phyloP scores from a whole-genome alignment of 2,888 invertebrate species.

The Podabrus alpinus region DNA sequence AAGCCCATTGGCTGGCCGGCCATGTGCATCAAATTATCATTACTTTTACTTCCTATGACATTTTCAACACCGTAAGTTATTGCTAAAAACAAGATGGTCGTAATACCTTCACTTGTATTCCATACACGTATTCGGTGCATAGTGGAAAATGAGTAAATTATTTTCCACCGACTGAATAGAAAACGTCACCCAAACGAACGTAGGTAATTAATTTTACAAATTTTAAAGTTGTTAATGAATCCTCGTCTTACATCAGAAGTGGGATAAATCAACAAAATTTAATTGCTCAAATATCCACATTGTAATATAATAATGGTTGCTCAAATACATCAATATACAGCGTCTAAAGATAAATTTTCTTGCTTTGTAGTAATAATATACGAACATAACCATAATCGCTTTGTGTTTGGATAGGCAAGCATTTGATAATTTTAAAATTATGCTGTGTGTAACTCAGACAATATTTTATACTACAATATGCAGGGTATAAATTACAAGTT shows the following conservation, averaged over 20 bases:
- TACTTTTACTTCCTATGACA: constrained; percentile 37
- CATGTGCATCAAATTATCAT: constrained; percentile 37
- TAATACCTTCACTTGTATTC: constrained; percentile 16
- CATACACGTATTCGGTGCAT: constrained; percentile 25
- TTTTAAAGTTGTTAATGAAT: background rate
- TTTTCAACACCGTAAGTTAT: constrained; percentile 32
- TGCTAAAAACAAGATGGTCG: constrained; percentile 4
- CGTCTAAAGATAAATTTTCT: background rate
- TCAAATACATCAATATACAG: background rate
- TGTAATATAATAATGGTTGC: background rate
- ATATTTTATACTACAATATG: background rate
- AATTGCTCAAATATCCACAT: background rate
- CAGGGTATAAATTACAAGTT: background rate
- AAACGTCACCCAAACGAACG: background rate
- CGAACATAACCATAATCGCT: background rate
- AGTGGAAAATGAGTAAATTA: constrained; percentile 19
- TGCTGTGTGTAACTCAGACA: background rate
- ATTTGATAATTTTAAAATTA: background rate
- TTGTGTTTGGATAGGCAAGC: background rate
- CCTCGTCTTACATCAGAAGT: no score
- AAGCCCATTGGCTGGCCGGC: background rate
- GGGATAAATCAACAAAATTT: background rate
- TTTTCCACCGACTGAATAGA: constrained; percentile 3
- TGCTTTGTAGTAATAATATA: background rate
- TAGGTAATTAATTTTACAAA: background rate